Conservation (phyloP, 2,113 vertebrate genomes). For the Hepsetus odoe region DNA sequence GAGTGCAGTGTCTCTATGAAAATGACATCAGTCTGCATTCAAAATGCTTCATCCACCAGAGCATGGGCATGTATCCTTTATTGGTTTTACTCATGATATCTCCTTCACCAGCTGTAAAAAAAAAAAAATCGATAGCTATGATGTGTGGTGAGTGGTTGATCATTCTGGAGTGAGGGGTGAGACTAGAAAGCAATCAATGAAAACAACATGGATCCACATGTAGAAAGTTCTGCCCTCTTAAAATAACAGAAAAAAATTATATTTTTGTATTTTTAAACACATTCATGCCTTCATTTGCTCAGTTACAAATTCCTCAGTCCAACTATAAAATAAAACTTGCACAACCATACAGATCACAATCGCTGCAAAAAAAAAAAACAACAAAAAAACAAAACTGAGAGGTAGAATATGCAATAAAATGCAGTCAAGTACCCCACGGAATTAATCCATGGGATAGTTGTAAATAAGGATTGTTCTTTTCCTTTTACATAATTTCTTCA, state of each 20-base stretch:
- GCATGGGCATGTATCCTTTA: not conserved
- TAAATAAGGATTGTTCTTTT: not conserved
- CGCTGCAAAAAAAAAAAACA: not conserved
- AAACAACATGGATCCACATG: not conserved
- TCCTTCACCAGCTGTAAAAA: not conserved
- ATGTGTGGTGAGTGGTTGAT: not conserved
- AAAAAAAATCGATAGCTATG: not conserved
- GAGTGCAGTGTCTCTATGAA: constrained; percentile 16
- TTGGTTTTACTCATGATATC: not conserved
- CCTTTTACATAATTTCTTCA: no score
- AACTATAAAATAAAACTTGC: not conserved
- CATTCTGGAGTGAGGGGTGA: not conserved
- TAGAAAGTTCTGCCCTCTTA: not conserved
- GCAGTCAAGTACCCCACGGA: constrained; percentile 7
- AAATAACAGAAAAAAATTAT: no score
- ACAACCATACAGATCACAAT: not conserved
- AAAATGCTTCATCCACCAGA: not conserved
- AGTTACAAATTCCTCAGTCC: not conserved
- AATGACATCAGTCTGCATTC: not conserved
- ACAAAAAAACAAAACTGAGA: no score
- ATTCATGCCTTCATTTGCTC: not conserved
- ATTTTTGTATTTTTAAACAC: no score
- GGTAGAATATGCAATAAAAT: constrained; percentile 21
- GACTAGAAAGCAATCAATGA: not conserved
- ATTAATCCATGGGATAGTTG: not conserved